phyloP scores from a whole-genome alignment of 2,113 vertebrate genomes.

The Phoxinus phoxinus region DNA sequence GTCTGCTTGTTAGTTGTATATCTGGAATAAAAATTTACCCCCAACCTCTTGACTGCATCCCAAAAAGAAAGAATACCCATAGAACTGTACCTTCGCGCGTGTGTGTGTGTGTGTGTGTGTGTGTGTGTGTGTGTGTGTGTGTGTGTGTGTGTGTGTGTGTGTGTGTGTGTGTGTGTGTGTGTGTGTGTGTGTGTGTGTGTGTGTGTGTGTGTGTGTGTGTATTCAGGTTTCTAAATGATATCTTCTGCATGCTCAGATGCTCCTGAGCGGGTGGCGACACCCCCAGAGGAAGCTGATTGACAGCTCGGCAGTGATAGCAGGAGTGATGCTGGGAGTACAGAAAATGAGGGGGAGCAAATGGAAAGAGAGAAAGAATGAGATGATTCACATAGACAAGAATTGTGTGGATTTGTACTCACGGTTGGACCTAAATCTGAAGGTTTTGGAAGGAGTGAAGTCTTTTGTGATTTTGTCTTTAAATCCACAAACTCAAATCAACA shows the following conservation, averaged over 20 bases:
- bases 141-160: slow-evolving; percentile 30
- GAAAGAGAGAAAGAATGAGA: slow-evolving; percentile 22
- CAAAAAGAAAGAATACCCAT: slow-evolving; percentile 1
- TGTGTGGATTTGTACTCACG: not conserved
- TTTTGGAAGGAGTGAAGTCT: not conserved
- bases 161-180: too few relatives aligned
- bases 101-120: slow-evolving; percentile 32
- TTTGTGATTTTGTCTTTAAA: not conserved
- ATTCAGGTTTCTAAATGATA: slow-evolving; percentile 45
- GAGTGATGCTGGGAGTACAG: slow-evolving; percentile 15
- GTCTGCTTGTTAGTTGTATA: slow-evolving; percentile 23
- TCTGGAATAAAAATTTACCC: slow-evolving; percentile 4
- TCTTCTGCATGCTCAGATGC: slow-evolving; percentile 52
- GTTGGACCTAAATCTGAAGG: not conserved
- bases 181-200: not conserved
- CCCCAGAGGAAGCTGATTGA: slow-evolving; percentile 63
- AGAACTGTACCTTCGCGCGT: not conserved
- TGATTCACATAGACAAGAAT: not conserved
- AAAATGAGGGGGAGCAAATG: slow-evolving; percentile 13
- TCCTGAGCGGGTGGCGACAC: slow-evolving; percentile 20
- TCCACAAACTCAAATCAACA: not conserved
- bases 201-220: slow-evolving; percentile 7
- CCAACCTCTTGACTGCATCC: slow-evolving; percentile 2
- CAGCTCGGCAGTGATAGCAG: slow-evolving; percentile 69
- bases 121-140: too few relatives aligned